Conservation (phyloP, 92 coral and sea anemone genomes). For the Hydrozoanthus gracilis region DNA sequence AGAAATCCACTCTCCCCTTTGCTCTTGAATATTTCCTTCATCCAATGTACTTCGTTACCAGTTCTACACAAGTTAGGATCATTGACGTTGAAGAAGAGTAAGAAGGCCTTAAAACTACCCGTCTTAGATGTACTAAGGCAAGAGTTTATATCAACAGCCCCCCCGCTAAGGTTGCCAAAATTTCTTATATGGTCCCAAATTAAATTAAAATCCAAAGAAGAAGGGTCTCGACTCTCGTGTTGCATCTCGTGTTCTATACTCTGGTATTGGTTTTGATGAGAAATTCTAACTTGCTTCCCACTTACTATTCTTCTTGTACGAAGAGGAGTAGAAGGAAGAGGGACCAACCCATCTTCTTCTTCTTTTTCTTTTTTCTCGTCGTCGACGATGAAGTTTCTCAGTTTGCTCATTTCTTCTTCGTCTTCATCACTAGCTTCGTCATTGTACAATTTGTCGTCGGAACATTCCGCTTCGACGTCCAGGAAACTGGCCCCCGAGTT, state of each 20-base stretch:
- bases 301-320: too few relatives aligned
- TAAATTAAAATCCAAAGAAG: neutral
- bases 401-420: too few relatives aligned
- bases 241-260: neutral
- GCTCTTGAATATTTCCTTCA: neutral
- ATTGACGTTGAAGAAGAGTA: neutral
- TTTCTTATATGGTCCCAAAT: neutral
- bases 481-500: neutral
- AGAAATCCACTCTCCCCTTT: neutral
- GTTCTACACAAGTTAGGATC: neutral
- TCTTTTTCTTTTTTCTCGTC: too few relatives aligned
- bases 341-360: too few relatives aligned
- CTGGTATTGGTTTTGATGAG: too few relatives aligned
- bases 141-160: neutral
- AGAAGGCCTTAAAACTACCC: neutral
- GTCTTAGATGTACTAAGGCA: neutral
- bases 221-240: neutral
- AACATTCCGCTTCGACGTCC: neutral
- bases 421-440: too few relatives aligned
- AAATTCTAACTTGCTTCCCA: too few relatives aligned
- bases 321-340: too few relatives aligned
- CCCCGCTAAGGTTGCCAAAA: neutral
- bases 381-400: too few relatives aligned
- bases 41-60: neutral
- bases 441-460: too few relatives aligned